A percentile compares a stretch with the other conserved stretches of the same genome.
These are phyloP conservation scores for Chloroceryle amazona DNA, from an alignment of 2,797 vertebrate genomes.

Conservation along the genomic window DNA sequence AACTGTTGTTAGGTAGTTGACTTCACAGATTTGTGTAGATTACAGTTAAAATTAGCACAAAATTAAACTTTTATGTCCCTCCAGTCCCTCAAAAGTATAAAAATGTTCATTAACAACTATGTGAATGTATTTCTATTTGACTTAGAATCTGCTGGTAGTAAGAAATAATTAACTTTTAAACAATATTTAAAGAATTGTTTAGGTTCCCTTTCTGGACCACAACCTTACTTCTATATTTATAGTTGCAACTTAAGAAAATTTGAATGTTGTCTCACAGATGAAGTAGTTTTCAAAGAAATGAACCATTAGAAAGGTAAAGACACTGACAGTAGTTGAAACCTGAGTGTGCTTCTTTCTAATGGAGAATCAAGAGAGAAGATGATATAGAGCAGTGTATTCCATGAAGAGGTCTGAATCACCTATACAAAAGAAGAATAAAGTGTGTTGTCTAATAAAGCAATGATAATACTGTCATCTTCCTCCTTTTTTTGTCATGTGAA, in stretches of 20 bases:
- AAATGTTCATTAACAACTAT: not conserved
- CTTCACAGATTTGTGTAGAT: not conserved
- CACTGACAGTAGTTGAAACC: not conserved
- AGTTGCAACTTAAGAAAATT: not conserved
- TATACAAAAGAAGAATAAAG: not conserved
- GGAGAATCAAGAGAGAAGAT: rapidly evolving
- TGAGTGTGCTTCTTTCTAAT: not conserved
- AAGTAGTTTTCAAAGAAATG: not conserved
- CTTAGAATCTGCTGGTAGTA: not conserved
- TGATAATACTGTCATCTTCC: not conserved
- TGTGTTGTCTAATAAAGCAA: not conserved
- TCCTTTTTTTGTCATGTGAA: not conserved
- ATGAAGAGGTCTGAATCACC: not conserved
- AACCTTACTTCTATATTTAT: not conserved
- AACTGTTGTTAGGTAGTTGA: not conserved
- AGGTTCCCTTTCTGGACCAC: not conserved
- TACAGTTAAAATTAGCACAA: not conserved
- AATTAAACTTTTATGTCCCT: not conserved
- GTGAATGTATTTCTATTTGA: not conserved
- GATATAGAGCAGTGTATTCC: not conserved
- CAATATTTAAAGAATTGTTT: not conserved
- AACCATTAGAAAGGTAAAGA: not conserved
- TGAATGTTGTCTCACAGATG: not conserved
- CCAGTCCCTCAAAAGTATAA: not conserved
- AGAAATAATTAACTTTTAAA: not conserved